Conservation (phyloP, 2,113 vertebrate genomes). For the Actenoides lindsayi region DNA sequence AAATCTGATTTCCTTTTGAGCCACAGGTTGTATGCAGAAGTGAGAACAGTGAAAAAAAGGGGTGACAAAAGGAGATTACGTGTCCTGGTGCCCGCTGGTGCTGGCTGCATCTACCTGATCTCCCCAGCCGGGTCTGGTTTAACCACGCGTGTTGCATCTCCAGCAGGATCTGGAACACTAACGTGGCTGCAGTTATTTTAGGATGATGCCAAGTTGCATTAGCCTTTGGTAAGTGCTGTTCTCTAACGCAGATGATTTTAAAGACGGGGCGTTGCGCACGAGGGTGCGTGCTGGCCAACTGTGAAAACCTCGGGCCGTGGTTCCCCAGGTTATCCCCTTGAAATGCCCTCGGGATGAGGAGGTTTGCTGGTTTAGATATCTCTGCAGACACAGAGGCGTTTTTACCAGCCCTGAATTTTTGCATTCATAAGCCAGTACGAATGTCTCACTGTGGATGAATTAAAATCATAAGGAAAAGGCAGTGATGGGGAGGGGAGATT, state of each 20-base stretch:
- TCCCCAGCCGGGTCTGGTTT: neutral
- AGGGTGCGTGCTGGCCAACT: neutral
- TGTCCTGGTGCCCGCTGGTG: neutral
- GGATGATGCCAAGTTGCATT: constrained; percentile 9
- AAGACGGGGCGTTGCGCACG: fast-evolving
- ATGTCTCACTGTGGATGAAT: neutral
- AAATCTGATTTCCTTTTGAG: neutral
- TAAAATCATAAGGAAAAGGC: neutral
- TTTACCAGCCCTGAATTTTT: neutral
- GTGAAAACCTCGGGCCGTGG: fast-evolving
- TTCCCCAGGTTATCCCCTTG: neutral
- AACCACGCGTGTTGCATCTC: fast-evolving
- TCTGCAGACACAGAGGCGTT: neutral
- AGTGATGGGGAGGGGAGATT: neutral
- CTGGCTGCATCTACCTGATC: neutral
- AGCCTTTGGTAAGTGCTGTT: neutral
- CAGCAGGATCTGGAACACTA: neutral
- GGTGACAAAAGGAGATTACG: fast-evolving
- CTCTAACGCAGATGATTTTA: neutral
- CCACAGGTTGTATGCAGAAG: neutral
- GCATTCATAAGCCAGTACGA: neutral
- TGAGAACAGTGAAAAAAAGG: neutral
- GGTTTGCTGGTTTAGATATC: neutral
- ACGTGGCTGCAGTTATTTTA: neutral
- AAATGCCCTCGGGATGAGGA: neutral